Percentiles rank a stretch among this genome's conserved stretches.
phyloP scores from a whole-genome alignment of 2,113 vertebrate species.

The Coptodon rendalli region DNA sequence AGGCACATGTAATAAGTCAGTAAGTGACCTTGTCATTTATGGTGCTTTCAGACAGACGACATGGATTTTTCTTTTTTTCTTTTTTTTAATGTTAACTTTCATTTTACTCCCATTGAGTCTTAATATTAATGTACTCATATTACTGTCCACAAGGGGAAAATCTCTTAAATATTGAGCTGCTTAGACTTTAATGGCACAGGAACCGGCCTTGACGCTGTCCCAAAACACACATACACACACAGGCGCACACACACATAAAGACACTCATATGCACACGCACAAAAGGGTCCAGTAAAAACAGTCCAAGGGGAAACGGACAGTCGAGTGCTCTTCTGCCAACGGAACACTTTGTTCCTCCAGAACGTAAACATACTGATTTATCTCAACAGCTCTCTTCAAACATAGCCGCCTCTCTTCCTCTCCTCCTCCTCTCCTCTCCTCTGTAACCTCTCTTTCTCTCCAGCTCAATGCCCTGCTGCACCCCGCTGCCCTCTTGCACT shows the following conservation, averaged over 20 bases:
- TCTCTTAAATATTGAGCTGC: constrained; percentile 17
- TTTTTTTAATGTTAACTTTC: constrained; percentile 6
- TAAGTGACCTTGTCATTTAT: constrained; percentile 13
- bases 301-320: constrained; percentile 54
- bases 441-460: constrained; percentile 39
- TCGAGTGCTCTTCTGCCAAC: constrained; percentile 68
- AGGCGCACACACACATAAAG: neutral
- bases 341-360: constrained; percentile 73
- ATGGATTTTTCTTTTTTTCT: neutral
- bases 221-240: neutral
- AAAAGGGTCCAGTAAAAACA: constrained; percentile 44
- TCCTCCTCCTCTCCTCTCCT: constrained; percentile 21
- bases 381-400: constrained; percentile 70
- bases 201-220: constrained; percentile 7
- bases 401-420: constrained; percentile 49
- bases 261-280: neutral
- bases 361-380: constrained; percentile 75
- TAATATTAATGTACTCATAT: neutral
- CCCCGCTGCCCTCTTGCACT: constrained; percentile 37
- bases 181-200: constrained; percentile 21
- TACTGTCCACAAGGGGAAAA: neutral
- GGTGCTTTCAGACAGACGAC: neutral
- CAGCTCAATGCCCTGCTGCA: constrained; percentile 42
- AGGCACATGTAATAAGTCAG: neutral
- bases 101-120: neutral